Conservation (phyloP, 2,888 invertebrate genomes). For the Ferdinandea cuprea region DNA sequence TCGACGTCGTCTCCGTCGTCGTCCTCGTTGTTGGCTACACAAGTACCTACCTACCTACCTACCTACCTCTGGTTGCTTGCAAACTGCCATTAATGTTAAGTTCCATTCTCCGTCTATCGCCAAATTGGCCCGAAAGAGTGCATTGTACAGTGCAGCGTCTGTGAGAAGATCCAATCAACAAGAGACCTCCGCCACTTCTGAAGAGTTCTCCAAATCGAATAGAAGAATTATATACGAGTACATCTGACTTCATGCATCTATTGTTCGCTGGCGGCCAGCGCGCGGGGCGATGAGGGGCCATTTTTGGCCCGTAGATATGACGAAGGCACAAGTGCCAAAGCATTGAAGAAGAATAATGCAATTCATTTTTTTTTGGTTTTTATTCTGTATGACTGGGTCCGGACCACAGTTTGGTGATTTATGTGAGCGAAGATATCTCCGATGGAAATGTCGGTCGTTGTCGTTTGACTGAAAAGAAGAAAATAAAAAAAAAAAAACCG, state of each 20-base stretch:
- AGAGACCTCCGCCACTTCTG: slow-evolving; percentile 45
- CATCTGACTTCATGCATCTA: slow-evolving; percentile 73
- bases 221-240: slow-evolving; percentile 7
- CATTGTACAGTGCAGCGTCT: slow-evolving; percentile 42
- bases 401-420: slow-evolving; percentile 58
- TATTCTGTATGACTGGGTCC: no score
- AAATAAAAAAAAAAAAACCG: not conserved
- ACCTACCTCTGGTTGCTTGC: not conserved
- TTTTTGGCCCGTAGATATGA: slow-evolving; percentile 53
- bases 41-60: no score
- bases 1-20: slow-evolving; percentile 35
- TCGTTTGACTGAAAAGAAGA: slow-evolving; percentile 13
- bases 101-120: slow-evolving; percentile 29
- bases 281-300: no score
- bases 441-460: slow-evolving; percentile 29
- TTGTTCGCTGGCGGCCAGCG: slow-evolving; percentile 59
- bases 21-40: slow-evolving; percentile 11
- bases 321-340: slow-evolving; percentile 58
- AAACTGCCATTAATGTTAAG: slow-evolving; percentile 24
- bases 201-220: slow-evolving; percentile 20
- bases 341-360: not conserved
- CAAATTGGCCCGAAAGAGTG: slow-evolving; percentile 64
- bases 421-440: slow-evolving; percentile 37
- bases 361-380: slow-evolving; percentile 30
- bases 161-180: slow-evolving; percentile 65